Percentiles rank a stretch among this genome's conserved stretches.
phyloP scores from a whole-genome alignment of 2,797 vertebrate genomes.

The Microchirus variegatus region DNA sequence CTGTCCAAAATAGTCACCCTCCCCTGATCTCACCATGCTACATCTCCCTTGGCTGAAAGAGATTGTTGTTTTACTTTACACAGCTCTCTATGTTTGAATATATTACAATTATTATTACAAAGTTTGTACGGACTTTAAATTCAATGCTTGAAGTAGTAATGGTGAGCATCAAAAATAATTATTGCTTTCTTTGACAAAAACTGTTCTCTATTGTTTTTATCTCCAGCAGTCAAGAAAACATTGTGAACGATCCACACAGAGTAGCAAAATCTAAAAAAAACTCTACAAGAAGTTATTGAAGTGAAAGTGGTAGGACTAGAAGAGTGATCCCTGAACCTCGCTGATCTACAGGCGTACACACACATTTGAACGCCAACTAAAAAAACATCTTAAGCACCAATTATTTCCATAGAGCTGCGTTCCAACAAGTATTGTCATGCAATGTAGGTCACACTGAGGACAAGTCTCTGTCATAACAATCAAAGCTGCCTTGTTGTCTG shows the following conservation, averaged over 20 bases:
- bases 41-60: constrained; percentile 32
- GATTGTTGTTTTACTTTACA: not conserved
- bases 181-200: no score
- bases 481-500: constrained; percentile 58
- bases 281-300: constrained; percentile 11
- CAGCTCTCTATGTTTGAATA: constrained; percentile 22
- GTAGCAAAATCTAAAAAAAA: no score
- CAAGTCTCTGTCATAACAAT: constrained; percentile 52
- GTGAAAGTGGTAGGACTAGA: constrained; percentile 15
- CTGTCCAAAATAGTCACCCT: constrained; percentile 34
- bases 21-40: constrained; percentile 25
- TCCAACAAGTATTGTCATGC: constrained; percentile 17
- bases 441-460: constrained; percentile 52
- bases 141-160: not conserved
- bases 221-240: no score
- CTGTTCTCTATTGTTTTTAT: no score
- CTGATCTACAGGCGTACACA: not conserved
- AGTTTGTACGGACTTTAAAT: not conserved
- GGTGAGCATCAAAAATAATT: constrained; percentile 6
- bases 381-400: not conserved
- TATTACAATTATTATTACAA: constrained; percentile 3
- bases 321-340: constrained; percentile 28
- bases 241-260: no score
- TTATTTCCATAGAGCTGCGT: constrained; percentile 5
- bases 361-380: not conserved